Evolutionary conservation across 2,888 invertebrate genomes (phyloP), one percentile per base, ranked within the genome.

Genomic region (Neoascia interrupta): DNA sequence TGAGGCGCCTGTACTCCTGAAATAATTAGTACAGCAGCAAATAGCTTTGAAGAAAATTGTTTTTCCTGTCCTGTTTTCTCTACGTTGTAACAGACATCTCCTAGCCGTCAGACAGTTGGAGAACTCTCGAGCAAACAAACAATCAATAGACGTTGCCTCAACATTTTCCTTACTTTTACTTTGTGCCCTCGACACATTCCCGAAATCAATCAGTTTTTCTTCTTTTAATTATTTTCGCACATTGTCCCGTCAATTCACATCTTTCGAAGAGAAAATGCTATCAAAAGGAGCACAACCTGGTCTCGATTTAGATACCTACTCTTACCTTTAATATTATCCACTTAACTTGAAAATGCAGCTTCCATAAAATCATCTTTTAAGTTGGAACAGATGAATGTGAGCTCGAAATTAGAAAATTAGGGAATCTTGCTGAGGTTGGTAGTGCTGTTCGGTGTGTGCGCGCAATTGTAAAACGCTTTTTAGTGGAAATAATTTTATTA

Each of bases 191-290:
- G 6, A 1, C n/a, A 13, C 15, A 19, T 69, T 56, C 51, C 49
- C 63, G 37, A 31, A 64, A 60, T 64, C 64, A 54, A 60, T 76
- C n/a, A n/a, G n/a, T n/a, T n/a, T n/a, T n/a, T n/a, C n/a, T n/a
- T n/a, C 58, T 58, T 64, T 54, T 39, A 70, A 70, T 76, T 70
- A 76, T 76, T 76, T 70, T 66, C 60, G 15, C 58, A 70, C 60
- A 70, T 70, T 56, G 28, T 39, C 45, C 51, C 51, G 56, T 76
- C 75, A 58, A 45, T 60, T 64, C 28, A 45, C 16, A 56, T 63
- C 15, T 49, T 13, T n/a, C 11, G 26, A 58, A 64, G 34, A n/a
- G n/a, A n/a, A n/a, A n/a, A n/a, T n/a, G n/a, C n/a, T n/a, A 53
- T 66, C 66, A 47, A 64, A 56, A 58, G n/a, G 43, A 31, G 37